phyloP scores from a whole-genome alignment of 92 coral and sea anemone species.

The Parazoanthus darwini region DNA sequence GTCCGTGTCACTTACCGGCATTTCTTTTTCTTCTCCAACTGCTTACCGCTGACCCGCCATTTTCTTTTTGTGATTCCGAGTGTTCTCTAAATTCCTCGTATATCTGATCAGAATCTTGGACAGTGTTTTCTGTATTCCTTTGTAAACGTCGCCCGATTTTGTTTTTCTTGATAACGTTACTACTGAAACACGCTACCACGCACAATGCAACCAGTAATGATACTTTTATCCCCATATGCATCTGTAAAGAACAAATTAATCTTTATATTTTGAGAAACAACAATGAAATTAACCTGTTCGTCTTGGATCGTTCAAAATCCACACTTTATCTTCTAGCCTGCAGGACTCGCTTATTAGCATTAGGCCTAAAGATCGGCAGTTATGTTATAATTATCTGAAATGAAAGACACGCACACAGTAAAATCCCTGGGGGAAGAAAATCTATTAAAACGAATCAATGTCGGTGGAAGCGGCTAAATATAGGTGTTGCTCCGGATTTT shows the following conservation, averaged over 20 bases:
- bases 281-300: not conserved
- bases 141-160: not conserved
- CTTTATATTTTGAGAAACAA: not conserved
- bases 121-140: not conserved
- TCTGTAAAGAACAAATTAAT: not conserved
- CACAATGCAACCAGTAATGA: not conserved
- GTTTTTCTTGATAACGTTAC: not conserved
- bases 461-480: no score
- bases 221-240: not conserved
- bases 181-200: not conserved
- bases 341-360: no score
- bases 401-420: no score
- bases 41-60: not conserved
- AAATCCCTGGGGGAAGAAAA: no score
- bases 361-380: no score
- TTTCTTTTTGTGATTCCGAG: not conserved
- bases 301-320: no score
- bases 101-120: conserved; percentile 11
- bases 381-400: no score
- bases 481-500: no score
- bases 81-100: not conserved
- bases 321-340: no score
- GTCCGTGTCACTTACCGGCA: not conserved
- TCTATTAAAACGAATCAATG: no score
- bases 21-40: conserved; percentile 6